Conservation (phyloP, 2,888 invertebrate genomes). For the Sarcophaga carnaria region DNA sequence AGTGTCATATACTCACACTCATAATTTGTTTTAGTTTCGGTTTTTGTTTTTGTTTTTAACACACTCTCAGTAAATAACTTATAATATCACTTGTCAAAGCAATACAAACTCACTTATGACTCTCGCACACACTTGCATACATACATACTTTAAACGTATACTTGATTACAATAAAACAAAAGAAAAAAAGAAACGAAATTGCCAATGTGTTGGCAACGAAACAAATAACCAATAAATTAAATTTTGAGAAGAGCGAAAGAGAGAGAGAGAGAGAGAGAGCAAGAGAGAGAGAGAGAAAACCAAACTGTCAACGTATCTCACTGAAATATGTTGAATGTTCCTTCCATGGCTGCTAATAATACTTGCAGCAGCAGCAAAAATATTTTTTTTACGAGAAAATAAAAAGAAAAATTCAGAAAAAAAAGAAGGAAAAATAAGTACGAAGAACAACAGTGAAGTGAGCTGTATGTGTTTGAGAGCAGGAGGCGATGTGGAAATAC, state of each 20-base stretch:
- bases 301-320: conserved; percentile 59
- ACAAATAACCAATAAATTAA: conserved; percentile 66
- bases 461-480: too few relatives aligned
- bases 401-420: too few relatives aligned
- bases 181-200: too few relatives aligned
- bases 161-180: background rate
- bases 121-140: background rate
- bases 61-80: conserved; percentile 23
- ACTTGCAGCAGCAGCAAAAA: background rate
- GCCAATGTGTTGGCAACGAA: conserved; percentile 26
- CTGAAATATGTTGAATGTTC: conserved; percentile 48
- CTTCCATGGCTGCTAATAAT: background rate
- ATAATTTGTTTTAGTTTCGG: background rate
- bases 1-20: conserved; percentile 1
- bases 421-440: too few relatives aligned
- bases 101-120: conserved; percentile 12
- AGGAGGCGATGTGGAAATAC: too few relatives aligned
- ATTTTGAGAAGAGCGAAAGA: conserved; percentile 47
- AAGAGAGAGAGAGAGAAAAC: too few relatives aligned
- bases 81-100: conserved; percentile 60
- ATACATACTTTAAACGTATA: background rate
- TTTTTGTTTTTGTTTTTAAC: background rate
- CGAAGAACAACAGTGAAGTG: too few relatives aligned
- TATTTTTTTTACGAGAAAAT: background rate
- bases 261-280: too few relatives aligned